phyloP scores from a whole-genome alignment of 2,888 invertebrate species.

The Dolichopus griseipennis region DNA sequence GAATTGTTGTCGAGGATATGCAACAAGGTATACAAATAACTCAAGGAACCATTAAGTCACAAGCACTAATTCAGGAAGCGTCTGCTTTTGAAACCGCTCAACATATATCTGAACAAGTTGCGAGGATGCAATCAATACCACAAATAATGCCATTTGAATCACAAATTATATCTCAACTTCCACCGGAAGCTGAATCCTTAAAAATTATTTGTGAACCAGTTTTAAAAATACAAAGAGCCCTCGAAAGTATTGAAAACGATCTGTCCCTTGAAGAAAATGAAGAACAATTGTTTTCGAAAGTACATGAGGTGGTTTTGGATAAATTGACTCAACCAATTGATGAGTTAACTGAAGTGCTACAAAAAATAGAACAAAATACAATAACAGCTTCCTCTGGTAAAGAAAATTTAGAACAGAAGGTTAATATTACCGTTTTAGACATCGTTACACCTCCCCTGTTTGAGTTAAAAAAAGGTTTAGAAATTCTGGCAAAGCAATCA shows the following conservation, averaged over 20 bases:
- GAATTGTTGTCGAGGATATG: constrained; percentile 46
- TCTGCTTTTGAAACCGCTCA: constrained; percentile 40
- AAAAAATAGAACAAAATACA: constrained; percentile 32
- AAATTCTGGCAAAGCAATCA: constrained; percentile 42
- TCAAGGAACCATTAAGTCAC: constrained; percentile 48
- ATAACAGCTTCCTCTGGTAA: constrained; percentile 29
- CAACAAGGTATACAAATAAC: constrained; percentile 47
- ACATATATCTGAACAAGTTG: constrained; percentile 40
- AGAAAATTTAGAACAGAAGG: constrained; percentile 38
- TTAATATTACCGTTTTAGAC: constrained; percentile 55
- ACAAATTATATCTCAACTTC: constrained; percentile 35
- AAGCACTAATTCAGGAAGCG: constrained; percentile 49
- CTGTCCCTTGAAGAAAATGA: constrained; percentile 38
- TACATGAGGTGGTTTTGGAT: constrained; percentile 35
- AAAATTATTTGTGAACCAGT: constrained; percentile 42
- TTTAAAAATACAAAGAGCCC: constrained; percentile 42
- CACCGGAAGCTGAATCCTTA: constrained; percentile 37
- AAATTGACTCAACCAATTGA: constrained; percentile 37
- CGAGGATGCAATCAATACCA: constrained; percentile 35
- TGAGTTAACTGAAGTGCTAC: constrained; percentile 32
- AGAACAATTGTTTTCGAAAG: constrained; percentile 36
- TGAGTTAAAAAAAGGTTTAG: constrained; percentile 53
- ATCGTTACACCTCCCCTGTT: constrained; percentile 55
- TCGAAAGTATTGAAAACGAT: constrained; percentile 41
- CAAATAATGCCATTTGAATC: constrained; percentile 33